Evolutionary conservation across 2,888 invertebrate species (phyloP), one percentile per base, ranked within the genome.

Genomic region (Lithophane socia): DNA sequence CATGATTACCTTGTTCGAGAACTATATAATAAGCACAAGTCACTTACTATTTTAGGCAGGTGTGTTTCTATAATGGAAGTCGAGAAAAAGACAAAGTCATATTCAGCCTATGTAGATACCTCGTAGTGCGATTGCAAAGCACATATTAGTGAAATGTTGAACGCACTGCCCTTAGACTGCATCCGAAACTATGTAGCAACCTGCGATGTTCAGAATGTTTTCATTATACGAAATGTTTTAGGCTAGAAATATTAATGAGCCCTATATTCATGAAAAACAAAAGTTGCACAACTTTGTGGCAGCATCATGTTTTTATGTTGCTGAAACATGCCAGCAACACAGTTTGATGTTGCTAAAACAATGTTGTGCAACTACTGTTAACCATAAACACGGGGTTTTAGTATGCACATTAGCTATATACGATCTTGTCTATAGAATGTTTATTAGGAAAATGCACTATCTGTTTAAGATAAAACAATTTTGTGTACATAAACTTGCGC

Each of bases 121-220:
- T 87, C 81, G 89, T 91, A 90, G 89, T 88, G 91, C 92, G 90
- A 90, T 88, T 91, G 90, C 88, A 69, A 87, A 87, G 92, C 93
- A 93, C 92, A 83, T 74, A 77, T 83, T 91, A 91, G 91, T 92
- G 78, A 91, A 83, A 91, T 92, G 89, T 88, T 84, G 85, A 87
- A 29, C 87, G 91, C 93, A 92, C 90, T 88, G 90, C 88, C 89
- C 90, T 84, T 88, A 88, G 89, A 80, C 88, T 89, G 89, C 88
- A 89, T 89, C 89, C 83, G 73, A 77, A 70, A 81, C 67, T 86
- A 75, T 82, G 80, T 88, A 88, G 88, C 77, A 79, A 65, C 81
- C 73, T 86, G 87, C 80, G 37, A 86, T 84, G 85, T 83, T 78
- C 76, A 54, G 77, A 77, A 80, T 88, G 78, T 75, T 75, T 72